Evolutionary conservation across 2,113 vertebrate species (phyloP).

Genomic region (Siphamia tubifer): DNA sequence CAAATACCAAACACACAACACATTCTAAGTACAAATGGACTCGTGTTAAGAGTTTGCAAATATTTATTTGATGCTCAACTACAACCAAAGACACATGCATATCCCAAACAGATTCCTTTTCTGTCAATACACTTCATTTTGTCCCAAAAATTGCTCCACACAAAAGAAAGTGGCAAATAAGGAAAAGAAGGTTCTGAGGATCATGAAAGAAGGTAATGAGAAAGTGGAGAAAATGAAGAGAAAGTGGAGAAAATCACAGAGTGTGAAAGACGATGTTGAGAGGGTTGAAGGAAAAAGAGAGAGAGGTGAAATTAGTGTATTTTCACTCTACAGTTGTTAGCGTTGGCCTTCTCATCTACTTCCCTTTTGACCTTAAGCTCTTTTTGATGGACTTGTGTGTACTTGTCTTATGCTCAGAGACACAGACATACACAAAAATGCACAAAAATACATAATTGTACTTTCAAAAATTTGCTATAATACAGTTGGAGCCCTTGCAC

Average conservation of each 20-base stretch:
- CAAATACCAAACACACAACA: too few relatives aligned
- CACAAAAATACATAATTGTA: not conserved
- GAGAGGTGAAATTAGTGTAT: constrained; percentile 39
- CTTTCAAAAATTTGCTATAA: too few relatives aligned
- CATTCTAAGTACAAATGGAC: too few relatives aligned
- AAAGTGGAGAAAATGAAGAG: constrained; percentile 1
- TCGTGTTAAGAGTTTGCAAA: too few relatives aligned
- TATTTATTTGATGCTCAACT: too few relatives aligned
- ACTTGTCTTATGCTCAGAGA: not conserved
- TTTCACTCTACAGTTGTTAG: constrained; percentile 15
- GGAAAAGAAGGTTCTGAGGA: not conserved
- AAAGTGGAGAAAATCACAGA: constrained; percentile 21
- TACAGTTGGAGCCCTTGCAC: constrained; percentile 18
- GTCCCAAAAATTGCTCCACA: too few relatives aligned
- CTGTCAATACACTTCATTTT: too few relatives aligned
- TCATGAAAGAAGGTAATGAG: constrained; percentile 13
- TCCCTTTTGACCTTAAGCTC: constrained; percentile 58
- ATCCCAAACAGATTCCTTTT: too few relatives aligned
- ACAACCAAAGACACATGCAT: too few relatives aligned
- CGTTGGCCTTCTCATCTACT: constrained; percentile 2
- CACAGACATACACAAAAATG: not conserved
- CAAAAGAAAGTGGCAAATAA: not conserved
- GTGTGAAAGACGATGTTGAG: not conserved
- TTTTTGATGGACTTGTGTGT: constrained; percentile 43
- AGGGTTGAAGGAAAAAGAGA: constrained; percentile 14